A percentile compares a stretch with the other conserved stretches of the same genome.
Evolutionary conservation across 2,797 vertebrate genomes (phyloP).

Genomic region (Crocidura indochinensis): DNA sequence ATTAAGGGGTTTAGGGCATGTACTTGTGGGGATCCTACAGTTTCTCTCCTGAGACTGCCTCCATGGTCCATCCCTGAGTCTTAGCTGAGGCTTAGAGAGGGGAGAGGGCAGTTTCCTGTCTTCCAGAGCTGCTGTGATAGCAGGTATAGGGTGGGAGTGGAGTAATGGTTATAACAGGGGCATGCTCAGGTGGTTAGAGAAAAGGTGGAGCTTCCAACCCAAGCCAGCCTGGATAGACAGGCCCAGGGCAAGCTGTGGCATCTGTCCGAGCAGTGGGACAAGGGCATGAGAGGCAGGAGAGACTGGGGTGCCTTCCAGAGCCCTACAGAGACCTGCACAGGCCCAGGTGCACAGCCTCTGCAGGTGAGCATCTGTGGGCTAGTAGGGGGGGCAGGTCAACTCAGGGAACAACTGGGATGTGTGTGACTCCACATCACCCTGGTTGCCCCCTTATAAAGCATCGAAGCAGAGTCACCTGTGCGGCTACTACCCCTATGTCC

Average conservation of each 20-base stretch:
- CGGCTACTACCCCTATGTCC: too few relatives aligned
- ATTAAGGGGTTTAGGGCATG: too few relatives aligned
- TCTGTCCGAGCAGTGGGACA: slow-evolving; percentile 49
- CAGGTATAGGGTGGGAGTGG: not conserved
- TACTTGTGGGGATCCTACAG: too few relatives aligned
- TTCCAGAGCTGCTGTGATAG: not conserved
- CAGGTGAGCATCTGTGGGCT: not conserved
- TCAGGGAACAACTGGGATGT: not conserved
- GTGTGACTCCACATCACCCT: not conserved
- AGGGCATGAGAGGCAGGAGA: slow-evolving; percentile 80
- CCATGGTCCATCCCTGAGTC: not conserved
- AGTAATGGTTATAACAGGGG: not conserved
- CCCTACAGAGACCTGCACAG: accelerated
- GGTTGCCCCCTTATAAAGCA: not conserved
- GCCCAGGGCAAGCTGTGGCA: slow-evolving; percentile 37
- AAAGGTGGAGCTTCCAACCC: not conserved
- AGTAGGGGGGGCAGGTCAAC: not conserved
- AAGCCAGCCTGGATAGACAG: slow-evolving; percentile 34
- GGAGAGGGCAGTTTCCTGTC: not conserved
- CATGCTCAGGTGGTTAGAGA: slow-evolving; percentile 50
- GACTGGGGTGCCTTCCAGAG: not conserved
- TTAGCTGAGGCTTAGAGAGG: not conserved
- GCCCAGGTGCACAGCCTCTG: not conserved
- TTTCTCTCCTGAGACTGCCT: not conserved
- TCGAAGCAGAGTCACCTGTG: not conserved